Base-by-base conservation (phyloP, 2,113 vertebrate species). In the Xenopus laevis region DNA sequence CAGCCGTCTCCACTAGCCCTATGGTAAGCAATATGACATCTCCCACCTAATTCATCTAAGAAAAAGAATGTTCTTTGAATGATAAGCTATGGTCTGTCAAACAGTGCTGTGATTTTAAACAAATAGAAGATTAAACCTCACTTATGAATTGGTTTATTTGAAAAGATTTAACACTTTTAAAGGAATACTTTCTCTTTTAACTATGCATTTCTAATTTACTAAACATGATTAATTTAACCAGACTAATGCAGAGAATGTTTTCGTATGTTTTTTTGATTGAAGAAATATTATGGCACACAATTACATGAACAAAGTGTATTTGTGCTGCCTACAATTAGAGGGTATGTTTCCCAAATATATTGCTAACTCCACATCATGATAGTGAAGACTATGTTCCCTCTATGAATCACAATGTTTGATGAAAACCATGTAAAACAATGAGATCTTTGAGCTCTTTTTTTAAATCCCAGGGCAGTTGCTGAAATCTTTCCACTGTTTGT, bases 401-500 rank as follows among this genome's bases (percentile, higher is more conserved):
- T 83, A 84, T 91, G 88, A 93, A 89, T 75, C 72, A 23, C 44
- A 71, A 70, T 68, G 84, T 93, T 92, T 92, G 89, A 89, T 86
- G 84, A 83, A 85, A 89, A 86, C 79, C 50, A 74, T 61, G 82
- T 85, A 69, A 82, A 88, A 94, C 91, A 93, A 79, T 88, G 81
- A 82, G 72, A 78, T 87, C 92, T 93, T 91, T 92, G 86, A 95
- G 89, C 87, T 83, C 78, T 79, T 88, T 65, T n/a, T 53, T 81
- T 88, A 86, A 89, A 90, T 87, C 84, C 74, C 65, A 68, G 83
- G 87, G 85, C 76, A 71, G 83, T 85, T 79, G 75, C 84, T 86
- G 84, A 92, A 91, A 83, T 65, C 17, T 86, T 91, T 89, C 86
- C 84, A 83, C 66, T 15, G 17, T 90, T 92, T 94, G 85, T 93